Evolutionary conservation across 2,888 invertebrate species (phyloP), one percentile per base, ranked within the genome.

Genomic region (Habroteleia sp.): DNA sequence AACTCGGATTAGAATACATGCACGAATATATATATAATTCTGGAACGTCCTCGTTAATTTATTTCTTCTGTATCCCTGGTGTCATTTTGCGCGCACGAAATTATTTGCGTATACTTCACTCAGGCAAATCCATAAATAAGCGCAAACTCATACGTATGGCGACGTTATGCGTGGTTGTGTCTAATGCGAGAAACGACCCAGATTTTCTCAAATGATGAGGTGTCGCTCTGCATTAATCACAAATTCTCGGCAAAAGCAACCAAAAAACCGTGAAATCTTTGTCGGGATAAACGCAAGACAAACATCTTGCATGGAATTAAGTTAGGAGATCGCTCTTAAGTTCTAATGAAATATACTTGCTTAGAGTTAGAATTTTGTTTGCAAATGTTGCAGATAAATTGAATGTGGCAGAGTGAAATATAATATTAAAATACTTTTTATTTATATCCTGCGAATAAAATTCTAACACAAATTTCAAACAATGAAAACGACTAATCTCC

Each of bases 151-250:
- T 66, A 56, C 39, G 58, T 35, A 58, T 42, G 62, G 37, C 63
- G 74, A 37, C 74, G 62, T 50, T 37, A 42, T 48, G 68, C 68
- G 50, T 52, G 66, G 60, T 63, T 60, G 56, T 50, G 74, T 74
- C 68, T 74, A 74, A 74, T 74, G 68, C 68, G 74, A 68, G 74
- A 56, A 68, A 68, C 68, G 74, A 74, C 74, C 74, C 35, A 74
- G 65, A 74, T 74, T 68, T 62, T 62, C 50, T 62, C 60, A 62
- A 68, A 74, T 68, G 74, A 74, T 74, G 66, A 62, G 68, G 68
- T 74, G 74, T 74, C 62, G 62, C 74, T 62, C 54, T 46, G 66
- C 68, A 68, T 74, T 74, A 74, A 68, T 66, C 65, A 73, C 63
- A 60, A 44, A 41, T 44, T 42, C 52, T 31, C 41, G 6, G 11